Conservation (phyloP, 1,140 invertebrate species). For the Diachasmimorpha longicaudata region DNA sequence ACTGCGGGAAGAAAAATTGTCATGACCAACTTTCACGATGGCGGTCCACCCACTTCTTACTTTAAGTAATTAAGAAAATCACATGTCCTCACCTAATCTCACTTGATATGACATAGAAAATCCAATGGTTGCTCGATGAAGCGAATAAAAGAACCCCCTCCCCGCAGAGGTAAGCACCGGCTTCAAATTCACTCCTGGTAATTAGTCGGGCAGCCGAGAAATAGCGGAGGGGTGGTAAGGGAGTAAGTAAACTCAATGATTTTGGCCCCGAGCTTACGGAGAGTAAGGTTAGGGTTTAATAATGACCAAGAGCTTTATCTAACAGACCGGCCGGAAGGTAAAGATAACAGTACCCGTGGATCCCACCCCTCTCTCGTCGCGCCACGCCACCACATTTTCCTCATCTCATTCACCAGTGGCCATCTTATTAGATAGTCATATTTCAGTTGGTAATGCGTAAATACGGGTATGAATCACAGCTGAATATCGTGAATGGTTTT, state of each 20-base stretch:
- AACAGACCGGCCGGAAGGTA: slow-evolving; percentile 16
- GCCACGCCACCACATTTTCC: not conserved
- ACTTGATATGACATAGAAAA: not conserved
- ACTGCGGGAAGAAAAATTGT: too few species aligned
- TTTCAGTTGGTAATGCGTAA: slow-evolving; percentile 48
- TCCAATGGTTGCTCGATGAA: slow-evolving; percentile 20
- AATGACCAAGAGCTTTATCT: slow-evolving; percentile 41
- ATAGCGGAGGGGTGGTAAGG: not conserved
- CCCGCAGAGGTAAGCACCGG: not conserved
- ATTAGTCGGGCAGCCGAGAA: slow-evolving; percentile 3
- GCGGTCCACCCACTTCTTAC: too few species aligned
- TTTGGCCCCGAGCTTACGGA: not conserved
- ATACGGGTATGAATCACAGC: slow-evolving; percentile 36
- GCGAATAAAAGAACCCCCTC: not conserved
- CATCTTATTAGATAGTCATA: slow-evolving; percentile 44
- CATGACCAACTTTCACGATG: too few species aligned
- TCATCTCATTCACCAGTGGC: slow-evolving; percentile 8
- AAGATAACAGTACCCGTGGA: slow-evolving; percentile 29
- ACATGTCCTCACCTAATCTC: not conserved
- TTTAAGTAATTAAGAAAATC: too few species aligned
- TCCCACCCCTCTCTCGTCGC: too few species aligned
- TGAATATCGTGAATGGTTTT: too few species aligned
- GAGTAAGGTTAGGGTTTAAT: slow-evolving; percentile 27
- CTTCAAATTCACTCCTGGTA: slow-evolving; percentile 8
- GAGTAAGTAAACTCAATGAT: not conserved